phyloP scores from a whole-genome alignment of 2,113 vertebrate genomes.

The Strix aluco region DNA sequence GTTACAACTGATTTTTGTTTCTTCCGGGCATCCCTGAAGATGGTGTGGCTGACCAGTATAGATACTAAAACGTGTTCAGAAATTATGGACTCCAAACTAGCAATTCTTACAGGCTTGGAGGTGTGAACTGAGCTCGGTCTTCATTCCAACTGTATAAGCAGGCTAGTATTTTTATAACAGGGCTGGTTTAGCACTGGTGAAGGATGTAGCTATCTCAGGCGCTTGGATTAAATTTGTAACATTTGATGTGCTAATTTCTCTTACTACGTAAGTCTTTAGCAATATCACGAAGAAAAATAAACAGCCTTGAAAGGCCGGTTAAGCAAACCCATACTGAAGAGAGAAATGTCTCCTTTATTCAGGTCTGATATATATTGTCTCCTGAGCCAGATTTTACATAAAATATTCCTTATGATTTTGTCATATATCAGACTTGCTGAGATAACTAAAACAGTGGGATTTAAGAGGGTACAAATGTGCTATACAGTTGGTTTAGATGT shows the following conservation, averaged over 20 bases:
- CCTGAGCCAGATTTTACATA: not conserved
- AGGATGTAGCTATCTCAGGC: not conserved
- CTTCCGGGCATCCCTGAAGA: accelerated
- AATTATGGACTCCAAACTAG: not conserved
- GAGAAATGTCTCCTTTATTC: not conserved
- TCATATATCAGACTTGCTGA: not conserved
- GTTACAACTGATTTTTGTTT: no score
- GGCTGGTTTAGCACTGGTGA: not conserved
- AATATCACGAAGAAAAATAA: not conserved
- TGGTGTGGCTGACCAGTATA: not conserved
- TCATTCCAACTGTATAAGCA: not conserved
- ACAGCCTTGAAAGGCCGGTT: not conserved
- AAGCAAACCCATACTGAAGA: not conserved
- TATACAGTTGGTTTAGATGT: not conserved
- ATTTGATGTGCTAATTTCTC: not conserved
- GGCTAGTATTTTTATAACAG: not conserved
- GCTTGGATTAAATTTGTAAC: not conserved
- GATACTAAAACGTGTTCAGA: not conserved
- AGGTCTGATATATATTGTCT: not conserved
- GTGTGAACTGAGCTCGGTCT: not conserved
- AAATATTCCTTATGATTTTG: not conserved
- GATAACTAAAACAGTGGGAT: not conserved
- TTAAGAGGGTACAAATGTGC: not conserved
- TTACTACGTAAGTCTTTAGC: not conserved
- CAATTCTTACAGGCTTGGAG: not conserved